Base-by-base conservation (phyloP, 23 tunicate genomes). In the Botrylloides violaceus region DNA sequence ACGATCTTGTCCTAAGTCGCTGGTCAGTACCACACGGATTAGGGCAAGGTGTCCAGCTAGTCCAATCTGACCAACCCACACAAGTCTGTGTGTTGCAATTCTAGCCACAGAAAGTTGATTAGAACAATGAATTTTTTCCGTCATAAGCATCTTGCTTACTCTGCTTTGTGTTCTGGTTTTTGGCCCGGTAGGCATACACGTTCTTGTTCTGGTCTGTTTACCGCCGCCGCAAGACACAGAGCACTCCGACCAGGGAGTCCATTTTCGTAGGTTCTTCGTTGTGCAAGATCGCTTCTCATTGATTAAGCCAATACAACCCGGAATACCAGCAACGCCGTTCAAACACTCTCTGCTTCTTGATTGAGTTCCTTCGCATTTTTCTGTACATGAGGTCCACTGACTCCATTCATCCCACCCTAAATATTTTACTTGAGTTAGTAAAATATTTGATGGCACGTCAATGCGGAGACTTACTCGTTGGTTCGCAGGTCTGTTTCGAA, bases 351-450 rank as follows among this genome's bases (percentile, higher is more conserved):
- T 32, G 3, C 20, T 50, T 70, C 76, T 43, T 4, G 35, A 5
- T 70, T 58, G 77, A 7, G 68, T 57, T 2, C 83, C 83, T 30
- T 39, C 57, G 53, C 83, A 79, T 28, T 2, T 12, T 21, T 32
- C 58, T 20, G 68, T 53, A 30, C 83, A 79, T 31, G 31, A 5
- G 3, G 47, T 21, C 76, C 76, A 70, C 4, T 36, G 29, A 26
- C 34, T 34, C 83, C 83, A 79, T 3, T 34, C 55, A 7, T 28
- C 32, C 83, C 83, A 79, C 29, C n/a, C 83, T 79, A 47, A 33
- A 29, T 20, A n/a, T 27, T 6, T 26, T 26, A 33, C 26, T 30
- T 31, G 31, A 30, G 22, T 9, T 5, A 30, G 18, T 28, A 27
- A 65, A 7, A 65, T 30, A 21, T 5, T 18, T 59, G 64, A n/a